These are phyloP conservation scores for Grus americana DNA, from an alignment of 2,113 vertebrate species.

Conservation along the genomic window DNA sequence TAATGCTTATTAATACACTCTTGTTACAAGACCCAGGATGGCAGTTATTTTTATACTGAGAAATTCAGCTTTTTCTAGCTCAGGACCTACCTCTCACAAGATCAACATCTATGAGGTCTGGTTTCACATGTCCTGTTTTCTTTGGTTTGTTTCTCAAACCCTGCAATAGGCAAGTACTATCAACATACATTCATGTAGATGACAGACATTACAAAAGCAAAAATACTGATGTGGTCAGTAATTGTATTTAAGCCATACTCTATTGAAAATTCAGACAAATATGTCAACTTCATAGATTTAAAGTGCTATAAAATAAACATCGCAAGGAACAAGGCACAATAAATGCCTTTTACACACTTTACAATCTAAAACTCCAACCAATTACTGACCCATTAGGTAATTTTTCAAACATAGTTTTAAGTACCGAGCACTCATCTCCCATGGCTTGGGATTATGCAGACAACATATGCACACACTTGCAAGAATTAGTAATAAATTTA, in stretches of 20 bases:
- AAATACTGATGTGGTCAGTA: background rate
- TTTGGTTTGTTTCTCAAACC: constrained; percentile 99
- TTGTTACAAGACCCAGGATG: background rate
- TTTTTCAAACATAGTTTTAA: background rate
- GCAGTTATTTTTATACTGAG: background rate
- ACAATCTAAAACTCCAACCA: background rate
- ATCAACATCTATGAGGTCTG: constrained; percentile 98
- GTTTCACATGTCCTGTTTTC: constrained; percentile 98
- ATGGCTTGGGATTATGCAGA: background rate
- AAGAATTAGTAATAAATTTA: constrained; percentile 48
- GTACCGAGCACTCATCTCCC: background rate
- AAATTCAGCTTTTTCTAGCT: background rate
- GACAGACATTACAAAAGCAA: background rate
- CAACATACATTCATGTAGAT: background rate
- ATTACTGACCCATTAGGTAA: background rate
- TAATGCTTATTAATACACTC: background rate
- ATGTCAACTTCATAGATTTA: background rate
- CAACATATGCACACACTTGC: constrained; percentile 19
- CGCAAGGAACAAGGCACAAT: background rate
- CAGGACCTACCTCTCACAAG: constrained; percentile 91
- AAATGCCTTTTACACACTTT: background rate
- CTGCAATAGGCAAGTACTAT: constrained; percentile 73
- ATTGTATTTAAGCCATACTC: background rate
- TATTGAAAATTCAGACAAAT: constrained; percentile 9
- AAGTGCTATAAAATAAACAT: background rate